phyloP scores from a whole-genome alignment of 2,888 invertebrate genomes.

The Taenaris catops region DNA sequence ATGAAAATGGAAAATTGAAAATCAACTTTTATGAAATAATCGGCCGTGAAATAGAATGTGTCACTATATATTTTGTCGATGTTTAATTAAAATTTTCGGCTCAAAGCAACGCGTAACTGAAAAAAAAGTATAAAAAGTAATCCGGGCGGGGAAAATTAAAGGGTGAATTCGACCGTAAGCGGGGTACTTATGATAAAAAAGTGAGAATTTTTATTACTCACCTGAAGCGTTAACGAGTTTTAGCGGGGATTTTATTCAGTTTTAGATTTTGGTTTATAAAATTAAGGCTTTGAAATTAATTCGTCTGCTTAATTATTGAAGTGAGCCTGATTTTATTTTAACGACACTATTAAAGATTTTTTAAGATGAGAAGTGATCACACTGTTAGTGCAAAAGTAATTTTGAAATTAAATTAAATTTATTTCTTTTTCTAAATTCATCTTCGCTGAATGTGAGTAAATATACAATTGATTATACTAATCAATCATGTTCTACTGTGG shows the following conservation, averaged over 20 bases:
- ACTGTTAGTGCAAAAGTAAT: too few relatives aligned
- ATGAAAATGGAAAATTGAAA: too few relatives aligned
- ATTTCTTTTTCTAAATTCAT: too few relatives aligned
- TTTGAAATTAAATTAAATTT: too few relatives aligned
- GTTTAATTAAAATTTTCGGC: conserved; percentile 21
- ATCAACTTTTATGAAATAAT: too few relatives aligned
- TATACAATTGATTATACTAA: too few relatives aligned
- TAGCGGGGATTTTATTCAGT: conserved; percentile 43
- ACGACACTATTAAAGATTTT: too few relatives aligned
- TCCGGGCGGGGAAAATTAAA: conserved; percentile 52
- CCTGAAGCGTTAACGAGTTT: conserved; percentile 53
- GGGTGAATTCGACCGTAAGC: conserved; percentile 56
- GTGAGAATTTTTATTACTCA: conserved; percentile 58
- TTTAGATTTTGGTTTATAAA: conserved; percentile 11
- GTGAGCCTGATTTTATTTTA: conserved; percentile 3
- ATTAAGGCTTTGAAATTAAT: conserved; percentile 10
- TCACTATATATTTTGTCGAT: conserved; percentile 17
- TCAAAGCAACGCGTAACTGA: conserved; percentile 15
- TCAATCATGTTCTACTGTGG: too few relatives aligned
- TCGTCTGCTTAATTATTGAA: conserved; percentile 1
- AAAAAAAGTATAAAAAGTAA: conserved; percentile 33
- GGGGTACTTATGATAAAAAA: conserved; percentile 51
- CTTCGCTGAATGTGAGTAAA: too few relatives aligned
- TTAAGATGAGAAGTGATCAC: too few relatives aligned
- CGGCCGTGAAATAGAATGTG: too few relatives aligned